These are phyloP conservation scores for Ernsta delagoae DNA, from an alignment of 2,888 invertebrate species.

Conservation along the genomic window DNA sequence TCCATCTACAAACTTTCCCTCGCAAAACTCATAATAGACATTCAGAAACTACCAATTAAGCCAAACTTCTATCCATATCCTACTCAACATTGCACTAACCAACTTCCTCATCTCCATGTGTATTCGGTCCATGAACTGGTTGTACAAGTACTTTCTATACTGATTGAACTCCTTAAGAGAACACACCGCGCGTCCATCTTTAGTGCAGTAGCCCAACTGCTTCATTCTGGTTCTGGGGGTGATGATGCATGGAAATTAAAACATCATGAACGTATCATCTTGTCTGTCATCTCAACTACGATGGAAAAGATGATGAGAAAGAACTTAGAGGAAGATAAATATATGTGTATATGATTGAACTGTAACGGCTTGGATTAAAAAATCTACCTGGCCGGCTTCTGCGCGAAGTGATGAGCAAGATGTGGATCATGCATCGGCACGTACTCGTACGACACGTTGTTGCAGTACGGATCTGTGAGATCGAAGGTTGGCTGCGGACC, in stretches of 20 bases:
- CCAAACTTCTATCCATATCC: not conserved
- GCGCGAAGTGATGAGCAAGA: conserved; percentile 79
- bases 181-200: conserved; percentile 86
- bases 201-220: conserved; percentile 82
- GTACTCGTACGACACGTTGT: conserved; percentile 80
- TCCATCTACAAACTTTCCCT: not conserved
- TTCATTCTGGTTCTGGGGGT: conserved; percentile 72
- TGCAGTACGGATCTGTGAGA: conserved; percentile 75
- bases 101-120: conserved; percentile 69
- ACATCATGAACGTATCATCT: too few species aligned
- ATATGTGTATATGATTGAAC: too few species aligned
- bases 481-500: conserved; percentile 68
- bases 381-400: conserved; percentile 53
- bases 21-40: not conserved
- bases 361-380: too few species aligned
- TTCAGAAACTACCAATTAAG: not conserved
- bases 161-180: conserved; percentile 87
- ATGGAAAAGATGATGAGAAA: too few species aligned
- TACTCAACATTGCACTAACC: conserved; percentile 51
- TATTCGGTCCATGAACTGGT: conserved; percentile 82
- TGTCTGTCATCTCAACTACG: too few species aligned
- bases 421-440: conserved; percentile 86
- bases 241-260: too few species aligned
- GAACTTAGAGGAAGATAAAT: too few species aligned
- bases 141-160: conserved; percentile 85